Percentiles rank a stretch among this genome's conserved stretches.
These are phyloP conservation scores for Pangasianodon hypophthalmus DNA, from an alignment of 2,113 vertebrate genomes.

Conservation along the genomic window DNA sequence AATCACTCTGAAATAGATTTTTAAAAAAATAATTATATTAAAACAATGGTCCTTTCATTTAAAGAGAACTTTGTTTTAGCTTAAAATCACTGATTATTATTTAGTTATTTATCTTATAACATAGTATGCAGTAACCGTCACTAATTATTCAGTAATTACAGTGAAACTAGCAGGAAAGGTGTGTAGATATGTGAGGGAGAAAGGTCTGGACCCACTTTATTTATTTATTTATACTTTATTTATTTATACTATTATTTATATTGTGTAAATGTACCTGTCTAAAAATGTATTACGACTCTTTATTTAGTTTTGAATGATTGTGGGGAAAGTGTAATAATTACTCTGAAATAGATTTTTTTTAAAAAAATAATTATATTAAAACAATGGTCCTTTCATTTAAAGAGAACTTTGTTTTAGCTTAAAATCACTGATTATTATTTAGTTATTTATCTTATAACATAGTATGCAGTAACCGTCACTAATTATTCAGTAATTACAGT, in stretches of 20 bases:
- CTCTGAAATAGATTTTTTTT: neutral
- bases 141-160: neutral
- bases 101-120: neutral
- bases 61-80: neutral
- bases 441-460: neutral
- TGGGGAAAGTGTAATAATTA: neutral
- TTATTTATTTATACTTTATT: neutral
- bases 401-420: neutral
- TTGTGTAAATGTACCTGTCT: neutral
- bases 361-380: neutral
- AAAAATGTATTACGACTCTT: neutral
- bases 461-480: neutral
- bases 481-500: neutral
- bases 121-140: neutral
- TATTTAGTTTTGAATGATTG: neutral
- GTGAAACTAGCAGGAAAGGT: neutral
- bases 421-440: neutral
- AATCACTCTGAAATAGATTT: neutral
- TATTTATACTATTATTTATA: too few species aligned
- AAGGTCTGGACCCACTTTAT: neutral
- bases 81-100: neutral
- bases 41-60: neutral
- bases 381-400: neutral
- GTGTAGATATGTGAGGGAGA: neutral
- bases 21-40: neutral